phyloP scores from a whole-genome alignment of 1,140 invertebrate genomes.

The Prorops nasuta region DNA sequence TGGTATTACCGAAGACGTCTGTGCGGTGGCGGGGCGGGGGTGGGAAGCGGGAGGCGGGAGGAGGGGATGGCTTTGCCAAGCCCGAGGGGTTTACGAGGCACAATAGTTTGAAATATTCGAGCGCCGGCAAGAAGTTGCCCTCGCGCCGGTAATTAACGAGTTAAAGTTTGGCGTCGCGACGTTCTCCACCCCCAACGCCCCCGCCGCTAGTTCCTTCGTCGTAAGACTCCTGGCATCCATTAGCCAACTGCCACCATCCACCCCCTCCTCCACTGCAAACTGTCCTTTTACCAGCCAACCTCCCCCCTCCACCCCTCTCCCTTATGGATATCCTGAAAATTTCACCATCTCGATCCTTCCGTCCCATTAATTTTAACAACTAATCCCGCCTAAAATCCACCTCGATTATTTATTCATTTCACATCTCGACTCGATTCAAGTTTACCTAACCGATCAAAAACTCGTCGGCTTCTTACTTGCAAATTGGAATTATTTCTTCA shows the following conservation, averaged over 20 bases:
- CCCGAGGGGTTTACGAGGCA: conserved; percentile 52
- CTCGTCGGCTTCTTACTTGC: no score
- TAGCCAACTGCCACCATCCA: conserved; percentile 52
- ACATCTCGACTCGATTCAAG: no score
- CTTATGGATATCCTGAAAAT: conserved; percentile 1
- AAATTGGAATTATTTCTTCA: no score
- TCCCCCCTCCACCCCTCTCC: conserved; percentile 1
- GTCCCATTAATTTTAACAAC: no score
- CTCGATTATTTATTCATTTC: no score
- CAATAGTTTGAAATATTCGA: conserved; percentile 60
- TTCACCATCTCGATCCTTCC: no score
- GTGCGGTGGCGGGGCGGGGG: no score
- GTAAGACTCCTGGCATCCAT: conserved; percentile 53
- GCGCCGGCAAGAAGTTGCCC: conserved; percentile 56
- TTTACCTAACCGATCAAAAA: no score
- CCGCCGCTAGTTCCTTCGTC: conserved; percentile 22
- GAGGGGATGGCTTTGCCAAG: conserved; percentile 30
- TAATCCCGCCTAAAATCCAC: no score
- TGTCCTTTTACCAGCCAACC: conserved; percentile 55
- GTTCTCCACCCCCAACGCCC: conserved; percentile 20
- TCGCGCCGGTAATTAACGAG: conserved; percentile 58
- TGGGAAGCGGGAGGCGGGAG: no score
- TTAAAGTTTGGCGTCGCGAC: conserved; percentile 58
- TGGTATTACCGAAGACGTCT: no score
- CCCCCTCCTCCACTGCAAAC: conserved; percentile 35